Conservation (phyloP, 2,888 invertebrate genomes). For the Strigamia maritima region DNA sequence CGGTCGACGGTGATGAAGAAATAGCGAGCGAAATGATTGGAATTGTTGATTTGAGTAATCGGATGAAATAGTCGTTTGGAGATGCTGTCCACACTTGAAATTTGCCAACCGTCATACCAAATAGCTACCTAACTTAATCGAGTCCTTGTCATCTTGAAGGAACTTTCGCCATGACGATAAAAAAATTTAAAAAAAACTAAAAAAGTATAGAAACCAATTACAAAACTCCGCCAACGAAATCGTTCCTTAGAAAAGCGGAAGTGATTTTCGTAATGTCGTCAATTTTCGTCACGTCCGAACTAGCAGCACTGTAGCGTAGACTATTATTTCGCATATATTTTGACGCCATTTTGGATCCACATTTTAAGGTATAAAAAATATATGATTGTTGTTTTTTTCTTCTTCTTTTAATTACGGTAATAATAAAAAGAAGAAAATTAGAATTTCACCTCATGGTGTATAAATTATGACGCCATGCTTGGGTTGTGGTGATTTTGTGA, state of each 20-base stretch:
- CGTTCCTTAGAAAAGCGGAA: slow-evolving; percentile 2
- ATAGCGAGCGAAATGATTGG: background rate
- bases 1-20: background rate
- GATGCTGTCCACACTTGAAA: slow-evolving; percentile 1
- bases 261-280: background rate
- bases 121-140: slow-evolving; percentile 5
- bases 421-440: too few relatives aligned
- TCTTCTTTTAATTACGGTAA: too few relatives aligned
- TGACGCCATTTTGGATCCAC: background rate
- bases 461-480: too few relatives aligned
- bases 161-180: slow-evolving; percentile 21
- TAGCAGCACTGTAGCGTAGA: too few relatives aligned
- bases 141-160: slow-evolving; percentile 27
- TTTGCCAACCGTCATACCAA: slow-evolving; percentile 14
- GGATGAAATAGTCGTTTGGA: background rate
- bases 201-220: slow-evolving; percentile 16
- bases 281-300: background rate
- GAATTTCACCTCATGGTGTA: too few relatives aligned
- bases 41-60: background rate
- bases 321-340: too few relatives aligned
- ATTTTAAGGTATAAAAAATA: too few relatives aligned
- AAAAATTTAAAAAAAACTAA: background rate
- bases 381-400: too few relatives aligned
- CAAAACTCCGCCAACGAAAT: slow-evolving; percentile 27
- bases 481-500: too few relatives aligned